Percentiles rank a stretch among this genome's conserved stretches.
These are phyloP conservation scores for Pseudococcus jackbeardsleyi DNA, from an alignment of 2,888 invertebrate species.

Conservation along the genomic window DNA sequence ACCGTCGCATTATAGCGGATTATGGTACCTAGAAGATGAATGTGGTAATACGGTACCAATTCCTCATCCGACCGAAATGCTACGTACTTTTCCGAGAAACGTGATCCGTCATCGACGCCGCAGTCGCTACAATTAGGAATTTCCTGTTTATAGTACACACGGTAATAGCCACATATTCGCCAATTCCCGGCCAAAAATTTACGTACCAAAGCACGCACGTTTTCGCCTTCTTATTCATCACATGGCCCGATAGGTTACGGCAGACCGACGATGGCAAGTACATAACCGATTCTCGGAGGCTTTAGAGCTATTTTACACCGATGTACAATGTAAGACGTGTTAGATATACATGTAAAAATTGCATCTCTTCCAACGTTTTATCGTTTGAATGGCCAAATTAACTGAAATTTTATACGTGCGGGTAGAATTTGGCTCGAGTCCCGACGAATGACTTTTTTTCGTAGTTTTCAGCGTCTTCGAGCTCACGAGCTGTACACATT, in stretches of 20 bases:
- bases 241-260: not conserved
- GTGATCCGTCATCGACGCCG: not conserved
- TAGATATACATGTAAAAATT: not conserved
- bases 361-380: not conserved
- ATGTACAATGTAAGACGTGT: not conserved
- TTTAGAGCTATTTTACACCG: not conserved
- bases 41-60: not conserved
- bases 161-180: not conserved
- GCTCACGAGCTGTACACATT: not conserved
- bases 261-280: not conserved
- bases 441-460: not conserved
- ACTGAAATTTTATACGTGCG: not conserved
- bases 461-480: not conserved
- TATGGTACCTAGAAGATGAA: not conserved
- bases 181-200: slow-evolving; percentile 25
- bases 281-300: not conserved
- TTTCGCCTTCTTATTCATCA: not conserved
- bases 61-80: not conserved
- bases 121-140: slow-evolving; percentile 15
- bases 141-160: slow-evolving; percentile 1
- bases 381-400: not conserved
- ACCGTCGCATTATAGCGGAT: not conserved
- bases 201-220: not conserved
- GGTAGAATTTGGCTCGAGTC: not conserved
- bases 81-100: slow-evolving; percentile 31